phyloP scores from a whole-genome alignment of 92 coral and sea anemone genomes.

The Actinostola sp. region DNA sequence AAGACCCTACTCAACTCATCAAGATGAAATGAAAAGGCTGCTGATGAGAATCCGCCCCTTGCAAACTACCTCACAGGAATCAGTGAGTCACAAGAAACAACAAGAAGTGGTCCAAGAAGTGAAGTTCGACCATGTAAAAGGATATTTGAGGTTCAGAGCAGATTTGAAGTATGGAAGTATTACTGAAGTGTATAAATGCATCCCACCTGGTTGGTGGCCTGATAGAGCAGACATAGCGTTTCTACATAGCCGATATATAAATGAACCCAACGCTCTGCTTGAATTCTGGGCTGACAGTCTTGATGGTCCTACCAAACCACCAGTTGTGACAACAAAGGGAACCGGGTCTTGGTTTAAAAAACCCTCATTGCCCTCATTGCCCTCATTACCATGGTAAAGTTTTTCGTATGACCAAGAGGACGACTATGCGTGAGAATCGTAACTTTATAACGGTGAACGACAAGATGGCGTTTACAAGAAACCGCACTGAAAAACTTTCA shows the following conservation, averaged over 20 bases:
- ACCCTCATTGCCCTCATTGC: neutral
- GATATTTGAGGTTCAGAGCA: slow-evolving; percentile 14
- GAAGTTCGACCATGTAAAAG: neutral
- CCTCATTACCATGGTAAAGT: neutral
- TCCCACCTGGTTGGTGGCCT: slow-evolving; percentile 20
- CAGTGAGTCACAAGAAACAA: neutral
- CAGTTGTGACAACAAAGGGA: neutral
- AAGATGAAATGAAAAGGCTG: neutral
- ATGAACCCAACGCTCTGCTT: slow-evolving; percentile 6
- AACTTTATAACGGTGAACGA: too few relatives aligned
- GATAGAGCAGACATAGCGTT: neutral
- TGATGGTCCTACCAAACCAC: slow-evolving; percentile 2
- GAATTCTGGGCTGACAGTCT: slow-evolving; percentile 21
- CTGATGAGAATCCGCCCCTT: too few relatives aligned
- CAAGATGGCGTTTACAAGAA: too few relatives aligned
- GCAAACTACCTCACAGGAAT: too few relatives aligned
- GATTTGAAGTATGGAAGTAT: slow-evolving; percentile 9
- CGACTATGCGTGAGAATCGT: too few relatives aligned
- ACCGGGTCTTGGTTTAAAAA: neutral
- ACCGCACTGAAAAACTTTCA: too few relatives aligned
- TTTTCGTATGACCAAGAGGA: too few relatives aligned
- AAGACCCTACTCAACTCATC: neutral
- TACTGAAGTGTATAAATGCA: neutral
- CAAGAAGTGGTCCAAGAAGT: neutral
- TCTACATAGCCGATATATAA: neutral